Percentiles rank a stretch among this genome's conserved stretches.
Conservation (phyloP, 2,797 vertebrate species). For the Heterohyrax brucei region DNA sequence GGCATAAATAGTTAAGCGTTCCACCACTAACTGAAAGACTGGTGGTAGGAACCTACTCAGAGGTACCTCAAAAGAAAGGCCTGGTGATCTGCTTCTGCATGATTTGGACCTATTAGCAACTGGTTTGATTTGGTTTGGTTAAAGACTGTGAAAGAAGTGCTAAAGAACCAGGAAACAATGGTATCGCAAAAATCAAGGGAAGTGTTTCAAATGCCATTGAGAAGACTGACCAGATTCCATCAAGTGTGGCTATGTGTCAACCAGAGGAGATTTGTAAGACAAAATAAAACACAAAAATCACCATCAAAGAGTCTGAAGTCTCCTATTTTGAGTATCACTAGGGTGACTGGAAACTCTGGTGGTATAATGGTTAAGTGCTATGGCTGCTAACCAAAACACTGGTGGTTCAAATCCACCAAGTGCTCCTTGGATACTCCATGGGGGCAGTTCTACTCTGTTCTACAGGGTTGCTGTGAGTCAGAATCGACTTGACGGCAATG, state of each 20-base stretch:
- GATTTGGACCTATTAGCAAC: background rate
- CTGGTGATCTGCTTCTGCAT: too few relatives aligned
- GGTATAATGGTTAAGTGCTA: too few relatives aligned
- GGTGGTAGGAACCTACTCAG: background rate
- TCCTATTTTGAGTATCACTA: background rate
- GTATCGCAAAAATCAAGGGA: background rate
- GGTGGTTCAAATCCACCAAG: too few relatives aligned
- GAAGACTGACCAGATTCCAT: background rate
- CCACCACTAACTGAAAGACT: background rate
- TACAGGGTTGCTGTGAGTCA: too few relatives aligned
- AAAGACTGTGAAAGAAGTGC: background rate
- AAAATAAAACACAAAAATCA: constrained; percentile 6
- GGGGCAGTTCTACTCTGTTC: too few relatives aligned
- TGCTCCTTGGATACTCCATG: too few relatives aligned
- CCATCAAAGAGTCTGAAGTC: background rate
- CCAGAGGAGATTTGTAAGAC: background rate
- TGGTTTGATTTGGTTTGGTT: background rate
- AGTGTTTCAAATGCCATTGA: background rate
- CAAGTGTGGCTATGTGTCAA: background rate
- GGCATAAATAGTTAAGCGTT: background rate
- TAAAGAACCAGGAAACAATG: background rate
- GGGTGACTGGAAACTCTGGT: too few relatives aligned
- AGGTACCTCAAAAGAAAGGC: background rate
- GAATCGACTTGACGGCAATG: too few relatives aligned
- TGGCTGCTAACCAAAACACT: too few relatives aligned